A percentile compares a stretch with the other conserved stretches of the same genome.
These are phyloP conservation scores for Parnassius apollo DNA, from an alignment of 2,888 invertebrate genomes.

Conservation along the genomic window DNA sequence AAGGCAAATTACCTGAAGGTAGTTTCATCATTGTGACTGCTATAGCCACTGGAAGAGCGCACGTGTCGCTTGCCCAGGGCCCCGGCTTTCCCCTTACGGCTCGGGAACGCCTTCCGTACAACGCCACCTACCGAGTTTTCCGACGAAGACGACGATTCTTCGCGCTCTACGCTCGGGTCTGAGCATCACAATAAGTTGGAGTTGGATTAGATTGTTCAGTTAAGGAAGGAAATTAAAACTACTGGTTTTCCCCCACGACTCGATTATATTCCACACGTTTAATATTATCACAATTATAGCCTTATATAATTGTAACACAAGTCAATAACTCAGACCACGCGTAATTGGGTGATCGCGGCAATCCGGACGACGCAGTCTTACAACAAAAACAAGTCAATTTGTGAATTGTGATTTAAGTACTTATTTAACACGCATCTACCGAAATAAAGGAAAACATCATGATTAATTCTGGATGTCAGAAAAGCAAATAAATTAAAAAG, in stretches of 20 bases:
- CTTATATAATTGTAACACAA: too few relatives aligned
- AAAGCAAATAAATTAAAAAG: too few relatives aligned
- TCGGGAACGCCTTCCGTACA: slow-evolving; percentile 85
- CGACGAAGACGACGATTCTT: slow-evolving; percentile 89
- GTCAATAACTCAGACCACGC: too few relatives aligned
- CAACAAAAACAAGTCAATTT: too few relatives aligned
- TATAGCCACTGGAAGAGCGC: slow-evolving; percentile 89
- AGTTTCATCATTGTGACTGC: slow-evolving; percentile 92
- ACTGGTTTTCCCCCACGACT: too few relatives aligned
- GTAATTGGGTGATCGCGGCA: too few relatives aligned
- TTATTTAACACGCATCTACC: too few relatives aligned
- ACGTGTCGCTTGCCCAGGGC: slow-evolving; percentile 86
- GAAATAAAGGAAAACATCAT: too few relatives aligned
- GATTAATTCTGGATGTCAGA: too few relatives aligned
- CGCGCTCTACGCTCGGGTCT: slow-evolving; percentile 83
- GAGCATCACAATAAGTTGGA: slow-evolving; percentile 25
- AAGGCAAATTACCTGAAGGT: slow-evolving; percentile 84
- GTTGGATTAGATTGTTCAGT: neutral
- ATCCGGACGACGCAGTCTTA: too few relatives aligned
- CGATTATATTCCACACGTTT: neutral
- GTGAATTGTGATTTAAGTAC: too few relatives aligned
- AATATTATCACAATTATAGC: too few relatives aligned
- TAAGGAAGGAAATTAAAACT: neutral
- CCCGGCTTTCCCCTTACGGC: slow-evolving; percentile 84
- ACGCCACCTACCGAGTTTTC: slow-evolving; percentile 87